Base-by-base conservation (phyloP, 2,797 vertebrate genomes). In the Varecia variegata region DNA sequence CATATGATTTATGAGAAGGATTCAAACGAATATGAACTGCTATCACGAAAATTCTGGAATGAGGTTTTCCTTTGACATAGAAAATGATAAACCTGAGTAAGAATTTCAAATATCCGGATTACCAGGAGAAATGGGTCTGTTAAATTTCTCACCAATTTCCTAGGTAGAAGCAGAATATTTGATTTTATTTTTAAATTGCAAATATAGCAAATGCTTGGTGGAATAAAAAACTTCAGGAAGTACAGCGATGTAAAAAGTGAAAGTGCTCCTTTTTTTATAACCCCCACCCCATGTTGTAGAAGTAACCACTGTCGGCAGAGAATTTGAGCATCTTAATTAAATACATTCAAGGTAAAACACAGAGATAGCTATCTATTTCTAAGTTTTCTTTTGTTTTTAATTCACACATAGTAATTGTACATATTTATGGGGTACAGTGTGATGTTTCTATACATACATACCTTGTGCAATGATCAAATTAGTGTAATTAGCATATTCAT, bases 31-130 rank as follows among this genome's bases (percentile, higher is more conserved):
- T 77, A 47, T 15, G n/a, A 79, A 68, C 81, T 79, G 58, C 32
- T 47, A 67, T 56, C 84, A 83, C 54, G 76, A 87, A 79, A 79
- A 60, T 47, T 90, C 81, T 43, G 76, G 10, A 87, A 35, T 92
- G 62, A 40, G 0, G 30, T 82, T 95, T 94, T 62, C 65, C 35
- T 35, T 35, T 54, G 40, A 60, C 32, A 40, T 25, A n/a, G 21
- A 79, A n/a, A 47, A 30, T 79, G 47, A 60, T 81, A 67, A 82
- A 73, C 50, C 62, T 74, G 43, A 95, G 6, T 79, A 83, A 58
- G 35, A 86, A 94, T 88, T 87, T 83, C n/a, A 79, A 83, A 56
- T 92, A 79, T 62, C 56, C 56, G 80, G 40, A 60, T 83, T 32
- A 7, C 20, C 21, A 43, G 60, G 80, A 83, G 74, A 90, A 86